phyloP scores from a whole-genome alignment of 2,797 vertebrate genomes.

The Rallus crepitans region DNA sequence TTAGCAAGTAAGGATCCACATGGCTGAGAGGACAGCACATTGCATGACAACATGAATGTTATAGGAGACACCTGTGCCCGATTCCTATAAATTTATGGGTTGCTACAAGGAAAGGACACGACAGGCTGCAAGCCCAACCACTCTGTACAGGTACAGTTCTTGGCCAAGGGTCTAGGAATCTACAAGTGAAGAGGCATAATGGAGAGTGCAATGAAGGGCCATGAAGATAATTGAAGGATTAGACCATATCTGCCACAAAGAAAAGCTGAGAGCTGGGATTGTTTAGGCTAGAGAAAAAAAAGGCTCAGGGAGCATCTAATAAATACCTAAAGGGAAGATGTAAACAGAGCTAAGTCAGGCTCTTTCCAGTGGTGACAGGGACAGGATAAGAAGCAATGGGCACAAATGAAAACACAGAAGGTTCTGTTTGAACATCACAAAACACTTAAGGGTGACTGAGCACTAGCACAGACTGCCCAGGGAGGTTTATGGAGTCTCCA shows the following conservation, averaged over 20 bases:
- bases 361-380: background rate
- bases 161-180: background rate
- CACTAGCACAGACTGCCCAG: background rate
- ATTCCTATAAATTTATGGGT: background rate
- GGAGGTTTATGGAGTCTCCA: background rate
- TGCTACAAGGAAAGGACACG: background rate
- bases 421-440: background rate
- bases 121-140: background rate
- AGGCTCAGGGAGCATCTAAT: background rate
- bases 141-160: background rate
- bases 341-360: background rate
- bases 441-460: background rate
- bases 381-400: background rate
- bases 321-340: background rate
- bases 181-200: background rate
- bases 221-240: rapidly evolving
- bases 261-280: background rate
- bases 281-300: background rate
- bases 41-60: background rate
- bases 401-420: background rate
- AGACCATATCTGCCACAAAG: background rate
- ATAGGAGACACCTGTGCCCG: rapidly evolving
- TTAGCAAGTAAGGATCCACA: background rate
- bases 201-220: background rate
- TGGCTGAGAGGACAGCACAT: background rate